Percentiles rank a stretch among this genome's conserved stretches.
phyloP scores from a whole-genome alignment of 2,888 invertebrate species.

The Fragum fragum region DNA sequence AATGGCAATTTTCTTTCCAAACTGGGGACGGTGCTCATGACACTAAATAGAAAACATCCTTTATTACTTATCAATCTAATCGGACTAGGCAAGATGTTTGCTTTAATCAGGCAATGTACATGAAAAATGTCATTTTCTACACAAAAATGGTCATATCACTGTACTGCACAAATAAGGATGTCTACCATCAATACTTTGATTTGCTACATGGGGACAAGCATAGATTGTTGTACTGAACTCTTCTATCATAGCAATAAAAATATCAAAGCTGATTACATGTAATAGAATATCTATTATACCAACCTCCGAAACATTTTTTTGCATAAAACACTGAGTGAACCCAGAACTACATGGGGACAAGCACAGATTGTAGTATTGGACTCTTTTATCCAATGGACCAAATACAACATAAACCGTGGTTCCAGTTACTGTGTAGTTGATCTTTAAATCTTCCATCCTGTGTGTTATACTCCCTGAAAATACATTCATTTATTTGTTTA shows the following conservation, averaged over 20 bases:
- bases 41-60: no score
- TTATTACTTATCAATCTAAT: no score
- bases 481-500: no score
- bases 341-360: conserved; percentile 16
- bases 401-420: conserved; percentile 20
- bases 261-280: background rate
- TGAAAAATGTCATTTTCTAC: no score
- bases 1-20: no score
- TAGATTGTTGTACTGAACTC: background rate
- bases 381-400: conserved; percentile 21
- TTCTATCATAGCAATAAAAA: background rate
- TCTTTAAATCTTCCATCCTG: conserved; percentile 23
- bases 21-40: no score
- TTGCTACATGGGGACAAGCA: background rate
- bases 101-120: no score
- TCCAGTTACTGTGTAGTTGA: conserved; percentile 35
- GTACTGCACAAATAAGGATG: no score
- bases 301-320: conserved; percentile 18
- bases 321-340: background rate
- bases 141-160: no score
- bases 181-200: no score
- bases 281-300: no score
- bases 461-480: background rate
- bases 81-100: no score
- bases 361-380: conserved; percentile 25